Evolutionary conservation across 2,888 invertebrate genomes (phyloP), one percentile per base, ranked within the genome.

Genomic region (Diplolepis rosae): DNA sequence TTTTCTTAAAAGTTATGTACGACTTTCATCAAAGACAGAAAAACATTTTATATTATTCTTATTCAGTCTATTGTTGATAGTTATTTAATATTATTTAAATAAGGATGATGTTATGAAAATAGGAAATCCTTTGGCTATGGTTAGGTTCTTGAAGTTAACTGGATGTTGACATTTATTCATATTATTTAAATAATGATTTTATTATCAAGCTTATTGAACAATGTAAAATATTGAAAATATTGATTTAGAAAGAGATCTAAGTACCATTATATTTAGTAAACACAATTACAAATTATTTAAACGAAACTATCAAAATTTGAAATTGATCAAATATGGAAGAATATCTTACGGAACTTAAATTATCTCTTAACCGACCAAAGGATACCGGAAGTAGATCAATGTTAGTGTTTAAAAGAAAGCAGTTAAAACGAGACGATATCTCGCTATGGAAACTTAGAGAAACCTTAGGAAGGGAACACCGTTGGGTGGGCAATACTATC

Each of bases 401-500:
- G 35, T 35, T 22, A 39, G 39, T 39, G 61, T 39, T 61, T 35
- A 39, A 32, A 61, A 39, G 22, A 24, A 61, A 61, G 35, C 22
- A 56, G 18, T 61, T 39, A n/a, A 13, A 39, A 61, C 35, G 22
- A 35, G 22, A 61, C 39, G 13, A 22, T 61, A 39, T 39, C 61
- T 61, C 61, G 24, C 7, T 24, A 22, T 39, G 39, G 39, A 61
- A 61, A 61, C 13, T 61, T 39, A 61, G 39, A 39, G 61, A 61
- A 39, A 39, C 61, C 61, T 39, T 61, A 61, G 24, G n/a, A 39
- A n/a, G 6, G 39, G 39, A 61, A 39, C 61, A 61, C 61, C 39
- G 61, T 61, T 61, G 61, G 61, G 61, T 61, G 35, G 13, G 39
- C 61, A 61, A 61, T 61, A n/a, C n/a, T 61, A 61, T 61, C 39